Conservation (phyloP, 2,113 vertebrate genomes). For the Pelobates fuscus region DNA sequence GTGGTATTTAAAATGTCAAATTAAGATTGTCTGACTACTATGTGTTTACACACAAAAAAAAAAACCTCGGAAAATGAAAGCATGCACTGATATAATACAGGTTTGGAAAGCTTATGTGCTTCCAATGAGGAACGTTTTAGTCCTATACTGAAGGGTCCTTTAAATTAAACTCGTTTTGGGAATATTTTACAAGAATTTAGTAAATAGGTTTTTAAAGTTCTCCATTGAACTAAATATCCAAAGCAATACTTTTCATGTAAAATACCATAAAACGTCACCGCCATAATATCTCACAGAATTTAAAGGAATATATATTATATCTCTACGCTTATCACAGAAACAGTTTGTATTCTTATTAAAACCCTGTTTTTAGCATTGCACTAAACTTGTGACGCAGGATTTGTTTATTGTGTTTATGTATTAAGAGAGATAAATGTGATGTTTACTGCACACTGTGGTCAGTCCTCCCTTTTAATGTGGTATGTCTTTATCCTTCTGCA, state of each 20-base stretch:
- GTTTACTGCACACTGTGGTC: neutral
- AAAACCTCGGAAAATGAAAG: neutral
- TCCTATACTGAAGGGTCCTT: too few relatives aligned
- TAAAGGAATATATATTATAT: neutral
- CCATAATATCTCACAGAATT: neutral
- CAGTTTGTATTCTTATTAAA: neutral
- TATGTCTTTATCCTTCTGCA: neutral
- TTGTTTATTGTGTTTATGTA: slow-evolving; percentile 3
- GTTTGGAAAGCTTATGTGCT: neutral
- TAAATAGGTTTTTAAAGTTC: neutral
- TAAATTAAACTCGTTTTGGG: too few relatives aligned
- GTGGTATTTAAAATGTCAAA: too few relatives aligned
- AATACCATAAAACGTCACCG: neutral
- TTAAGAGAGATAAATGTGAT: neutral
- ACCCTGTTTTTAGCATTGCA: neutral
- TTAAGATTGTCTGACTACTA: too few relatives aligned
- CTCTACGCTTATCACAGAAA: neutral
- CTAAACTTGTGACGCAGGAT: neutral
- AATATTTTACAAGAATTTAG: neutral
- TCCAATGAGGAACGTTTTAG: neutral
- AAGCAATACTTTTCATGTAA: neutral
- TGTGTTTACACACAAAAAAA: too few relatives aligned
- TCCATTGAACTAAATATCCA: neutral
- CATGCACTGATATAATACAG: neutral
- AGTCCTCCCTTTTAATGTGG: slow-evolving; percentile 1